A percentile compares a stretch with the other conserved stretches of the same genome.
These are phyloP conservation scores for Gymnobelideus leadbeateri DNA, from an alignment of 2,113 vertebrate species.

Conservation along the genomic window DNA sequence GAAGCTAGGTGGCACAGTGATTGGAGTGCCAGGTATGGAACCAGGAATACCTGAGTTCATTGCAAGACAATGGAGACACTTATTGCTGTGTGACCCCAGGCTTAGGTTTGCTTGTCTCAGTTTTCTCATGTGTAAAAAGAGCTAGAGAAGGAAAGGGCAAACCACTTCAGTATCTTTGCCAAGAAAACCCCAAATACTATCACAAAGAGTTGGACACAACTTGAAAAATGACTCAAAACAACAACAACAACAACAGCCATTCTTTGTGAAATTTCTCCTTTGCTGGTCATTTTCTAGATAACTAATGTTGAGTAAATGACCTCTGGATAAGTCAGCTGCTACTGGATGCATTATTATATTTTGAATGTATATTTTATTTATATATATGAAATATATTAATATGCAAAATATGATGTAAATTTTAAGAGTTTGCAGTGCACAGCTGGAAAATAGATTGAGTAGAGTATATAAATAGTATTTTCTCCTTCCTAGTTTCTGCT, in stretches of 20 bases:
- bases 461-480: background rate
- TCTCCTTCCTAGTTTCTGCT: background rate
- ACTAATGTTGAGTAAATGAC: background rate
- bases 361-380: background rate
- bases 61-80: no score
- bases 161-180: no score
- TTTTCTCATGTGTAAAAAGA: no score
- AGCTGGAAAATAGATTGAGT: background rate
- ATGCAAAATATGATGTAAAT: background rate
- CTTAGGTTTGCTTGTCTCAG: no score
- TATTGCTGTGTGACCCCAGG: no score
- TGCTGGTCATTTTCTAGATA: slow-evolving; percentile 12
- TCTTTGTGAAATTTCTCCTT: background rate
- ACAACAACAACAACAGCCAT: no score
- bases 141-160: no score
- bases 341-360: background rate
- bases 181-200: no score
- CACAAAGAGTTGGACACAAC: no score
- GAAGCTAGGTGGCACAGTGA: no score
- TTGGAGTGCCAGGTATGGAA: no score
- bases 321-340: slow-evolving; percentile 26
- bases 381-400: background rate
- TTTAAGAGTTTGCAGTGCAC: background rate
- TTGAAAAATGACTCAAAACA: background rate
- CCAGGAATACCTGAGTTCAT: no score